A percentile compares a stretch with the other conserved stretches of the same genome.
Conservation (phyloP, 1,140 invertebrate genomes). For the Penaeus japonicus region DNA sequence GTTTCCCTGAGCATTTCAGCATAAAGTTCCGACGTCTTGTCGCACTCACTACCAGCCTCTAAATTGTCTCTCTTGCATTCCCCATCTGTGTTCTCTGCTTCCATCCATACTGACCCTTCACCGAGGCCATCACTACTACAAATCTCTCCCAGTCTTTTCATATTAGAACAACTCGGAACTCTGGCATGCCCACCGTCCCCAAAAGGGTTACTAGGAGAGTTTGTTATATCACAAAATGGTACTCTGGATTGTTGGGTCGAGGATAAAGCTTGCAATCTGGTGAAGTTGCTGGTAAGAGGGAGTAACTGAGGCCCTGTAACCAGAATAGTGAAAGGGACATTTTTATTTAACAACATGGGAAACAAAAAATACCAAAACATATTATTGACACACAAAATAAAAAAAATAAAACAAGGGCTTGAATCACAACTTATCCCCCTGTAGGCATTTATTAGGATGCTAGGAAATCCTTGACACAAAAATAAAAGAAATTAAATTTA, state of each 20-base stretch:
- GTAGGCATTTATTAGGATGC: no score
- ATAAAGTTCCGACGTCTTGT: not conserved
- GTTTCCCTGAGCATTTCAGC: constrained; percentile 39
- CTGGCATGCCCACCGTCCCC: not conserved
- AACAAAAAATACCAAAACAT: no score
- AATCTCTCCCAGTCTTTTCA: not conserved
- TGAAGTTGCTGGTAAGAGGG: not conserved
- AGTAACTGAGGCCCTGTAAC: constrained; percentile 34
- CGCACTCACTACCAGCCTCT: not conserved
- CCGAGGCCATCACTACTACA: not conserved
- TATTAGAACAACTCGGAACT: not conserved
- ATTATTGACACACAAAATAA: no score
- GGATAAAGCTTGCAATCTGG: constrained; percentile 16
- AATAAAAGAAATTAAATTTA: no score
- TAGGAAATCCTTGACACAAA: no score
- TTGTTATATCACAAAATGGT: constrained; percentile 44
- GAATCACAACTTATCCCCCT: no score
- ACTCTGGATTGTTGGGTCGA: constrained; percentile 17
- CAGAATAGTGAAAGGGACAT: constrained; percentile 26
- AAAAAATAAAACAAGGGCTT: no score
- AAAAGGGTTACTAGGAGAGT: not conserved
- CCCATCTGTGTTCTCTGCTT: not conserved
- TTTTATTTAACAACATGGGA: no score
- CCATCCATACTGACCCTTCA: not conserved
- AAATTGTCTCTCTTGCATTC: not conserved